These are phyloP conservation scores for Porites lobata DNA, from an alignment of 92 coral and sea anemone species.

Conservation along the genomic window DNA sequence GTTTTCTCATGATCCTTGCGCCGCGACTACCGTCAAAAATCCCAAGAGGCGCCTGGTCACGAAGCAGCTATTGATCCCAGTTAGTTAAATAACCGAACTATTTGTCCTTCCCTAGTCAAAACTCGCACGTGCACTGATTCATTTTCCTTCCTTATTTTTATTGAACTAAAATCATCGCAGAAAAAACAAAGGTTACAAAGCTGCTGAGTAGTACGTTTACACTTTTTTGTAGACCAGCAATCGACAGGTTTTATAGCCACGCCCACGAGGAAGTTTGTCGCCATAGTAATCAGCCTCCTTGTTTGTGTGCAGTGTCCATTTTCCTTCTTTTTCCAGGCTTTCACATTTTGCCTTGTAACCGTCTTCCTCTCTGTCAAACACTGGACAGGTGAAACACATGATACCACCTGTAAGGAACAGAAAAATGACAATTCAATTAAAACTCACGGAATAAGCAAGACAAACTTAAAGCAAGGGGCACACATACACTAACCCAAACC, in stretches of 20 bases:
- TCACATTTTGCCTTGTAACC: not conserved
- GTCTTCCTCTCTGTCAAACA: not conserved
- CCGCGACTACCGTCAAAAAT: too few relatives aligned
- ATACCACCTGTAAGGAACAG: not conserved
- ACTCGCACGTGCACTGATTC: too few relatives aligned
- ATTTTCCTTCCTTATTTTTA: too few relatives aligned
- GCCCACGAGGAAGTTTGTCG: not conserved
- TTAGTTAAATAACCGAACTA: too few relatives aligned
- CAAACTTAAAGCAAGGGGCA: not conserved
- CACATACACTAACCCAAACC: too few relatives aligned
- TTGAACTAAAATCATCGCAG: too few relatives aligned
- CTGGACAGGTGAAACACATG: slow-evolving; percentile 13
- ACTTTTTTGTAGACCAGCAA: slow-evolving; percentile 1
- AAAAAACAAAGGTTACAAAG: too few relatives aligned
- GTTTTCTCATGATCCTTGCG: too few relatives aligned
- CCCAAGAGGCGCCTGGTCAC: too few relatives aligned
- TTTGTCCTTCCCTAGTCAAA: too few relatives aligned
- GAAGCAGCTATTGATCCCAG: too few relatives aligned
- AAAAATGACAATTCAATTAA: not conserved
- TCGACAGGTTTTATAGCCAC: not conserved
- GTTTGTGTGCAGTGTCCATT: not conserved
- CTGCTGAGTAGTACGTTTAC: too few relatives aligned
- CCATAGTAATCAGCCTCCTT: not conserved
- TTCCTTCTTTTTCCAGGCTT: not conserved
- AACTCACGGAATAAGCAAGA: not conserved